Evolutionary conservation across 2,113 vertebrate species (phyloP), one percentile per base, ranked within the genome.

Genomic region (Periophthalmodon schlosseri): DNA sequence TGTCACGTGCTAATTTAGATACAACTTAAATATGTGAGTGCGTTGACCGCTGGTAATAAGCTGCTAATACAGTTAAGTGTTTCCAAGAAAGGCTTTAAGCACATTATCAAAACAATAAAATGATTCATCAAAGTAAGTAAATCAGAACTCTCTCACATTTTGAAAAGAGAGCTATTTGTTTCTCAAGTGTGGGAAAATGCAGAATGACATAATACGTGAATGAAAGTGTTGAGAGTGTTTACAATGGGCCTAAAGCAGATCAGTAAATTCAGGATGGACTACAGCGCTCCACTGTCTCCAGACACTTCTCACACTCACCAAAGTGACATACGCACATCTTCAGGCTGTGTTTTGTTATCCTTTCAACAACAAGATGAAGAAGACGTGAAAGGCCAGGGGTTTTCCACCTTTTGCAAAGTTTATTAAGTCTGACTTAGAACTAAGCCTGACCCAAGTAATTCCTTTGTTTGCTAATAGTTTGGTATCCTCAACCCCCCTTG

Each of bases 1-100:
- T 49, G 72, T 84, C 76, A 81, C 68, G 73, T 67, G 33, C 61
- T 49, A 66, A 23, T 36, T 68, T 64, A 60, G 24, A 60, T 28
- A 28, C n/a, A 56, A 28, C 21, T 15, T 15, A 28, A 60, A 60
- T 28, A 23, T 60, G 6, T 15, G 57, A 15, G 57, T 24, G 24
- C 4, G 23, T 63, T 33, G 1, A 28, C 28, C 28, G 28, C 2
- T 28, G 28, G 28, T 28, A 28, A 57, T 21, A 10, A 57, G 15
- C 33, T 4, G 1, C 14, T 33, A 61, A 61, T 16, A 61, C 12
- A 61, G 33, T 24, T 33, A 61, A 16, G 50, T 20, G 50, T 52
- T 44, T 44, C 9, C 9, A 28, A 28, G 28, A 28, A 28, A 28
- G 28, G 23, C 60, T 18, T 24, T 60, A 60, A 24, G 15, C 6